A percentile compares a stretch with the other conserved stretches of the same genome.
Conservation (phyloP, 2,888 invertebrate genomes). For the Autographa pulchrina region DNA sequence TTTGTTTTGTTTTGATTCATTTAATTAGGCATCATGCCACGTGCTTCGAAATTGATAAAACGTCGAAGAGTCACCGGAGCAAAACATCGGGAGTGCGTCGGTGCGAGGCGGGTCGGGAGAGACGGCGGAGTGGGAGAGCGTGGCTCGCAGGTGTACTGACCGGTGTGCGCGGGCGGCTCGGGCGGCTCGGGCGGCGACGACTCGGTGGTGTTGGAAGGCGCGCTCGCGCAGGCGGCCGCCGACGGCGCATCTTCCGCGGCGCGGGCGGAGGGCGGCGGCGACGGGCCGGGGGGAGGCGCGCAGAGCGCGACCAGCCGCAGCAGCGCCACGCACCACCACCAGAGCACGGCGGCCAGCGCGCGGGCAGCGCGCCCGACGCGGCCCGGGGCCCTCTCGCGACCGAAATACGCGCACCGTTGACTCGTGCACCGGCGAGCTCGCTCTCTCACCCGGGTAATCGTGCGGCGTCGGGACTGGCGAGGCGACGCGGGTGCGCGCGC, state of each 20-base stretch:
- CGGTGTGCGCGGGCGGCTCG: slow-evolving; percentile 77
- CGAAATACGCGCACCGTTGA: slow-evolving; percentile 86
- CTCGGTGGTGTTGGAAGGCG: slow-evolving; percentile 82
- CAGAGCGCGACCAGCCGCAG: slow-evolving; percentile 88
- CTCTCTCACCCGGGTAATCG: slow-evolving; percentile 77
- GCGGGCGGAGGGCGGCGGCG: slow-evolving; percentile 83
- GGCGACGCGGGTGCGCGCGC: slow-evolving; percentile 88
- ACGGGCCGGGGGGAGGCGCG: slow-evolving; percentile 86
- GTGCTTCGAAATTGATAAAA: slow-evolving; percentile 33
- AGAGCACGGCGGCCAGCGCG: slow-evolving; percentile 89
- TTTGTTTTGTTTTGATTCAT: slow-evolving; percentile 47
- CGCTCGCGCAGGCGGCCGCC: slow-evolving; percentile 84
- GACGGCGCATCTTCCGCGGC: slow-evolving; percentile 84
- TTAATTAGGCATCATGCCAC: slow-evolving; percentile 33
- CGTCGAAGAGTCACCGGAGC: slow-evolving; percentile 16
- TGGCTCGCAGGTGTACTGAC: slow-evolving; percentile 74
- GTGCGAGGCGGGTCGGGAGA: slow-evolving; percentile 25
- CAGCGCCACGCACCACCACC: slow-evolving; percentile 89
- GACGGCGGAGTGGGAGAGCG: slow-evolving; percentile 14
- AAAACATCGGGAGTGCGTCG: slow-evolving; percentile 17
- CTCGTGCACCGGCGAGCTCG: slow-evolving; percentile 78
- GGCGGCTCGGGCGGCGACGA: slow-evolving; percentile 74
- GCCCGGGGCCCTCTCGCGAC: slow-evolving; percentile 86
- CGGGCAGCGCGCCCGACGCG: slow-evolving; percentile 86
- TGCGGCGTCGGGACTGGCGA: slow-evolving; percentile 78